These are phyloP conservation scores for Antheraea yamamai DNA, from an alignment of 2,888 invertebrate species.

Conservation along the genomic window DNA sequence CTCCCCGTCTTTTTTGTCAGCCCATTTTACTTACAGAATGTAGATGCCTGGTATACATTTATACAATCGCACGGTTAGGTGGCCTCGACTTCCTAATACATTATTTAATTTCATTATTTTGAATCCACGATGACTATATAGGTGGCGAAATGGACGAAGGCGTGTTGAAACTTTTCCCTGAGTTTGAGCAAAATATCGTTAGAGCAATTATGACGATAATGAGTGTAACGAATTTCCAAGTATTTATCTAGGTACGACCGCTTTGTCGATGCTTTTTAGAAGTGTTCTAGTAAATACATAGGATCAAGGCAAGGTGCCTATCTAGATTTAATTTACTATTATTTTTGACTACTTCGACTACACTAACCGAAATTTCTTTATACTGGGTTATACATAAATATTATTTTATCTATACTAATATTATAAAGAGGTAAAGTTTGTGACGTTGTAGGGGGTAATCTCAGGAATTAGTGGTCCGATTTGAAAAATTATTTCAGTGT, in stretches of 20 bases:
- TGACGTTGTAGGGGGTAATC: no score
- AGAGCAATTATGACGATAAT: background rate
- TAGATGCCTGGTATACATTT: background rate
- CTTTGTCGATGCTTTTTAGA: background rate
- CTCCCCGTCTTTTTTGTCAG: background rate
- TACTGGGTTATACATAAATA: no score
- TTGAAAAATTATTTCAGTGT: no score
- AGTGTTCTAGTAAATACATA: background rate
- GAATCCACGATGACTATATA: no score
- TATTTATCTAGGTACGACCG: background rate
- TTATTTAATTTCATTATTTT: background rate
- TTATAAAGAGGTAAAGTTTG: no score
- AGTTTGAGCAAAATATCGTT: background rate
- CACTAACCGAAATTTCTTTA: no score
- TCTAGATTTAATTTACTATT: background rate
- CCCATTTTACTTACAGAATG: background rate
- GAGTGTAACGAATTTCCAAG: background rate
- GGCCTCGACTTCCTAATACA: background rate
- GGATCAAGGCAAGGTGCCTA: background rate
- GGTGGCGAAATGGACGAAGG: no score
- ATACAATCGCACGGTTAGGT: background rate
- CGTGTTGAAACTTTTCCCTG: no score
- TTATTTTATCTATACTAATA: no score
- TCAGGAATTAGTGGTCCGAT: no score
- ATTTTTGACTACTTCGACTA: no score